Percentiles rank a stretch among this genome's conserved stretches.
Evolutionary conservation across 37 sponge, comb jelly and placozoan genomes (phyloP).

Genomic region (Cliona cf. orientalis): DNA sequence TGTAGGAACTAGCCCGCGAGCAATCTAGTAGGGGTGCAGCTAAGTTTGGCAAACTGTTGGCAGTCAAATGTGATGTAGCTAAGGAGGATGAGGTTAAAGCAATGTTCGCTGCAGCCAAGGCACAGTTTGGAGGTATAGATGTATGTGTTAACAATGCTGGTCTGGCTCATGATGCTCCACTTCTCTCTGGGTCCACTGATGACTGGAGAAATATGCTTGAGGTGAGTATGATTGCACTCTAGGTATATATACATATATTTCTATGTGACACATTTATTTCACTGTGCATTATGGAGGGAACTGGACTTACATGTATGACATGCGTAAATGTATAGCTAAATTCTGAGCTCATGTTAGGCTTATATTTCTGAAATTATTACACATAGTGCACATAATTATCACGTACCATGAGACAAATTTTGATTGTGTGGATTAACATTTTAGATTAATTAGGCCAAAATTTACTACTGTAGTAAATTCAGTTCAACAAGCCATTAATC

Average conservation of each 20-base stretch:
- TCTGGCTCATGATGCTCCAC: constrained; percentile 53
- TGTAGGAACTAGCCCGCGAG: no score
- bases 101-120: constrained; percentile 49
- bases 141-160: constrained; percentile 91
- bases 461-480: no score
- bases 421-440: no score
- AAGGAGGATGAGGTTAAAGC: constrained; percentile 73
- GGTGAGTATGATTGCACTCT: constrained; percentile 18
- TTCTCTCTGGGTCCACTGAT: constrained; percentile 61
- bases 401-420: no score
- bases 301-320: background rate
- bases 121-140: constrained; percentile 71
- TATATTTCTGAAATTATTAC: background rate
- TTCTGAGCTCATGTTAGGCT: background rate
- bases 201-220: constrained; percentile 85
- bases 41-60: constrained; percentile 71
- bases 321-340: background rate
- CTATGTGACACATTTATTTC: background rate
- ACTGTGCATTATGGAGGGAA: background rate
- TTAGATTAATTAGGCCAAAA: no score
- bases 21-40: no score
- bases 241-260: background rate
- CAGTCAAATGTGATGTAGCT: constrained; percentile 80
- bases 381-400: no score
- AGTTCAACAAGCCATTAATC: no score